A percentile compares a stretch with the other conserved stretches of the same genome.
Evolutionary conservation across 64 coral and sea anemone species (phyloP).

Genomic region (Pachyseris speciosa): DNA sequence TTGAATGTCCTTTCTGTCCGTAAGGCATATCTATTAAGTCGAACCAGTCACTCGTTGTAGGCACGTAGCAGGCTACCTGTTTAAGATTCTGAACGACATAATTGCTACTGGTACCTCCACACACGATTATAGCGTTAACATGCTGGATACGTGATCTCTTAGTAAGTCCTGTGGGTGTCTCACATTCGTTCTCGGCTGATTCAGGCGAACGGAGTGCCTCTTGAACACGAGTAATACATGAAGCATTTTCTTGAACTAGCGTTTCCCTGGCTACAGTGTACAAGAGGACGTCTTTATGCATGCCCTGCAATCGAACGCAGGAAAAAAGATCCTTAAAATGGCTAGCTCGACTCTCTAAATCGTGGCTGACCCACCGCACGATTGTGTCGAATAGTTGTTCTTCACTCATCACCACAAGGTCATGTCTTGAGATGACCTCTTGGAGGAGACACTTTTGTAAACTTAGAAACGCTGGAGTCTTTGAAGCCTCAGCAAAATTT

Average conservation of each 20-base stretch:
- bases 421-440: slow-evolving; percentile 25
- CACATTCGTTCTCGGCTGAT: neutral
- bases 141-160: neutral
- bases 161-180: neutral
- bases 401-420: slow-evolving; percentile 23
- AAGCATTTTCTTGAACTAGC: neutral
- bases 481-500: neutral
- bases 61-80: slow-evolving; percentile 18
- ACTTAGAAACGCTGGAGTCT: neutral
- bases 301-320: neutral
- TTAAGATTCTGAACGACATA: neutral
- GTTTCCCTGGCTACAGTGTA: neutral
- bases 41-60: neutral
- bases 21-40: slow-evolving; percentile 15
- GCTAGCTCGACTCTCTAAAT: neutral
- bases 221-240: neutral
- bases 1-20: slow-evolving; percentile 21
- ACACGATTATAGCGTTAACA: slow-evolving; percentile 7
- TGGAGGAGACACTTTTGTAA: neutral
- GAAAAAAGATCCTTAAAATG: slow-evolving; percentile 10
- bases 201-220: slow-evolving; percentile 17
- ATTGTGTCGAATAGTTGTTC: slow-evolving; percentile 10
- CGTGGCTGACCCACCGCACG: slow-evolving; percentile 7
- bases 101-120: neutral
- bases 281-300: neutral